Evolutionary conservation across 2,797 vertebrate species (phyloP).

Genomic region (Xerus rutilus): DNA sequence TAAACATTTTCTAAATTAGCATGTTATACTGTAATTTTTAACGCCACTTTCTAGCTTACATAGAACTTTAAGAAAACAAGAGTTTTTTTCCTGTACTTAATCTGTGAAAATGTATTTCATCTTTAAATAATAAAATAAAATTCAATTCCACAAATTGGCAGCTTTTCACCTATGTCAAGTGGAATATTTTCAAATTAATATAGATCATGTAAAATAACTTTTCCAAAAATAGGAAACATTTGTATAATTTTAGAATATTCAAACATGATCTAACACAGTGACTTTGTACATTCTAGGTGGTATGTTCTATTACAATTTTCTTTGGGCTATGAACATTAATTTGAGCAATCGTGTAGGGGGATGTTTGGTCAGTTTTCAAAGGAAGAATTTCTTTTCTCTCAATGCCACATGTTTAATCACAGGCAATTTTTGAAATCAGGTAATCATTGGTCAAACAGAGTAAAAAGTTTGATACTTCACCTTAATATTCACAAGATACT

Average conservation of each 20-base stretch:
- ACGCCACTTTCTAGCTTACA: neutral
- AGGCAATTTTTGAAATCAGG: neutral
- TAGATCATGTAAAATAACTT: constrained; percentile 15
- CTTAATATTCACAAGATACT: constrained; percentile 56
- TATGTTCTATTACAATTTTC: neutral
- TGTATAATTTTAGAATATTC: neutral
- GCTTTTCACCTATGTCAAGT: neutral
- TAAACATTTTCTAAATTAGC: constrained; percentile 18
- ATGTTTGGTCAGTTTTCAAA: neutral
- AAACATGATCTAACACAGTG: neutral
- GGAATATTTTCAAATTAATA: neutral
- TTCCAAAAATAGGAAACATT: constrained; percentile 22
- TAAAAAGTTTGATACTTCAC: neutral
- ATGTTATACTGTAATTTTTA: constrained; percentile 29
- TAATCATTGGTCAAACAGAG: constrained; percentile 4
- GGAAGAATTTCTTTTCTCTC: neutral
- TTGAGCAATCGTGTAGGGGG: neutral
- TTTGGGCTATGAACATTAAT: neutral
- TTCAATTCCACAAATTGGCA: constrained; percentile 44
- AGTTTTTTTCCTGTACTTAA: neutral
- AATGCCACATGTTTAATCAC: neutral
- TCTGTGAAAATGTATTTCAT: constrained; percentile 17
- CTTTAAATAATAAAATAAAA: constrained; percentile 54
- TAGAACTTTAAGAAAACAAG: constrained; percentile 28
- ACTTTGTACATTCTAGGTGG: neutral